Conservation (phyloP, 2,888 invertebrate species). For the Apocheima hispidaria region DNA sequence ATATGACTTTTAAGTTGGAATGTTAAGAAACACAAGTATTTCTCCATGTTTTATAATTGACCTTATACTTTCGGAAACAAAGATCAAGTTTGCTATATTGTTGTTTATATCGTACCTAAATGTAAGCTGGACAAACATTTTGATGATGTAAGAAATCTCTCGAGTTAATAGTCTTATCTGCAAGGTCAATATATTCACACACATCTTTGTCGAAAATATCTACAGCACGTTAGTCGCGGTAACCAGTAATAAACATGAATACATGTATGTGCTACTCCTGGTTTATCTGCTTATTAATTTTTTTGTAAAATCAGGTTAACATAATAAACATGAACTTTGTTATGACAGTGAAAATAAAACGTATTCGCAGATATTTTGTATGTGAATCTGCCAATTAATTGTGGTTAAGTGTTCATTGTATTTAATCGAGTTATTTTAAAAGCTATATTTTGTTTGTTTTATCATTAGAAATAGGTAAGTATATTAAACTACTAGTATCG, state of each 20-base stretch:
- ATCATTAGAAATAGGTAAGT: background rate
- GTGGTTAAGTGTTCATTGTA: background rate
- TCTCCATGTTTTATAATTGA: no score
- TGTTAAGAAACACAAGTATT: no score
- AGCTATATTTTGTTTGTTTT: background rate
- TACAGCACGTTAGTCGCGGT: background rate
- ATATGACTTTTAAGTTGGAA: no score
- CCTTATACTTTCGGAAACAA: background rate
- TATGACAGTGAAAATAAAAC: background rate
- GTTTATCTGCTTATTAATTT: no score
- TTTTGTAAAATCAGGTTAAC: background rate
- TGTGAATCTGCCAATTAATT: background rate
- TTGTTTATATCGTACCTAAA: background rate
- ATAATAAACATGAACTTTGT: constrained; percentile 3
- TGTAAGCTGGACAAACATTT: background rate
- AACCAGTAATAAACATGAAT: no score
- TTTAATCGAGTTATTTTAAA: background rate
- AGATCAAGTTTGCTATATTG: background rate
- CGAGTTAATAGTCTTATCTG: constrained; percentile 20
- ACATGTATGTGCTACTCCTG: no score
- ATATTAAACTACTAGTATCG: no score
- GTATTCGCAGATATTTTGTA: background rate
- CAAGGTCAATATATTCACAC: constrained; percentile 12
- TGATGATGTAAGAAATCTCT: constrained; percentile 5
- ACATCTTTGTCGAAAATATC: background rate